These are phyloP conservation scores for Apotomis turbidana DNA, from an alignment of 2,888 invertebrate species.

Conservation along the genomic window DNA sequence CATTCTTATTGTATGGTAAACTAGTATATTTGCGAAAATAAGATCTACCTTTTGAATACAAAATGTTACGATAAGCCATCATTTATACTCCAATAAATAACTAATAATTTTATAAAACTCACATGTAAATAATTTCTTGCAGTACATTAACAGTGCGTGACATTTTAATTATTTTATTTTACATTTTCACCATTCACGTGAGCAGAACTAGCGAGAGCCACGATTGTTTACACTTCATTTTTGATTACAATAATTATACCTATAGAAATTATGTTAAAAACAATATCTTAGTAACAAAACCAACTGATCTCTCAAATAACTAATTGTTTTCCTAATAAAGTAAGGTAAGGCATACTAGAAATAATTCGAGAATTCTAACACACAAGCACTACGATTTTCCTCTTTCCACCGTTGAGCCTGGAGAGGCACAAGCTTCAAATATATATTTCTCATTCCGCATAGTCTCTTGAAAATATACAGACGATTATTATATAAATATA, in stretches of 20 bases:
- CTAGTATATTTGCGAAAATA: constrained; percentile 1
- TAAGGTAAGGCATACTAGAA: background rate
- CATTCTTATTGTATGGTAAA: background rate
- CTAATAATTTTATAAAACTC: background rate
- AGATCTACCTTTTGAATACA: background rate
- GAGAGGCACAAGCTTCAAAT: background rate
- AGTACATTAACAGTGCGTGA: background rate
- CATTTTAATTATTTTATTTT: background rate
- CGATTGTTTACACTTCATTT: background rate
- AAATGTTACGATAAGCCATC: background rate
- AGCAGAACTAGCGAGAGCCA: background rate
- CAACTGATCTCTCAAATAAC: background rate
- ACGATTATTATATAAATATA: constrained; percentile 10
- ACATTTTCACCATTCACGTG: background rate
- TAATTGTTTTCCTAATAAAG: background rate
- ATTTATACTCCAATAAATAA: background rate
- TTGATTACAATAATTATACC: background rate
- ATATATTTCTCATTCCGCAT: background rate
- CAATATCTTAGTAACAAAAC: background rate
- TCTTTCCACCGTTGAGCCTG: background rate
- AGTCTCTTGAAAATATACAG: background rate
- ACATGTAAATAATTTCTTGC: background rate
- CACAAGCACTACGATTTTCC: background rate
- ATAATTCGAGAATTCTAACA: background rate
- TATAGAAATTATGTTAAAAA: background rate